Base-by-base conservation (phyloP, 2,888 invertebrate genomes). In the Protonemura montana region DNA sequence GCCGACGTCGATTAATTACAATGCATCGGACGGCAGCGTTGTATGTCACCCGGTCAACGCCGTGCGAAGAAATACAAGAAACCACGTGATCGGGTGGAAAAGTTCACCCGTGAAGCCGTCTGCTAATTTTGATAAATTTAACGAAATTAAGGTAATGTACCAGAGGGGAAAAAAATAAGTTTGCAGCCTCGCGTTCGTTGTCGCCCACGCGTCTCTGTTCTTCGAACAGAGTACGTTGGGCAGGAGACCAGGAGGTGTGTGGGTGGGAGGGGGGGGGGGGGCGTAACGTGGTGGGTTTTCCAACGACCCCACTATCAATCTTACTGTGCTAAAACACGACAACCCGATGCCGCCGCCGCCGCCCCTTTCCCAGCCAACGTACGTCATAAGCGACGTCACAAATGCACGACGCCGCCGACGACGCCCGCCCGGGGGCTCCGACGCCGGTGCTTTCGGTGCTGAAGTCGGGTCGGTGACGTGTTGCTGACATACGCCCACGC, bases 331-430 rank as follows among this genome's bases (percentile, higher is more conserved):
- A 59, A 59, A 21, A 59, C 59, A 21, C 59, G 59, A 59, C 59
- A 59, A 59, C 59, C 59, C 21, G 59, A 59, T 59, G 21, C 59
- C 59, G 59, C 59, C 59, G 59, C 59, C 59, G 59, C 59, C 59
- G 59, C 59, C 59, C 59, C 59, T 7, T 21, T 21, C 59, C 59
- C 59, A 21, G n/a, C 29, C 81, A 30, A 81, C 81, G 26, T 6
- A 30, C 81, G 81, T 81, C 81, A 81, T 81, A 81, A 81, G 28
- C 30, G 81, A 81, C 81, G 81, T 81, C 81, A 81, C 81, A 30
- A n/a, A n/a, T n/a, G n/a, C n/a, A 30, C 28, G 26, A 10, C 78
- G 78, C 6, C 27, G 28, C 26, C 26, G 78, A 21, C 59, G 13
- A 21, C 59, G 13, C 6, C 41, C 5, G 41, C 41, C 41, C n/a